Percentiles rank a stretch among this genome's conserved stretches.
Conservation (phyloP, 2,888 invertebrate genomes). For the Ichneumon xanthorius region DNA sequence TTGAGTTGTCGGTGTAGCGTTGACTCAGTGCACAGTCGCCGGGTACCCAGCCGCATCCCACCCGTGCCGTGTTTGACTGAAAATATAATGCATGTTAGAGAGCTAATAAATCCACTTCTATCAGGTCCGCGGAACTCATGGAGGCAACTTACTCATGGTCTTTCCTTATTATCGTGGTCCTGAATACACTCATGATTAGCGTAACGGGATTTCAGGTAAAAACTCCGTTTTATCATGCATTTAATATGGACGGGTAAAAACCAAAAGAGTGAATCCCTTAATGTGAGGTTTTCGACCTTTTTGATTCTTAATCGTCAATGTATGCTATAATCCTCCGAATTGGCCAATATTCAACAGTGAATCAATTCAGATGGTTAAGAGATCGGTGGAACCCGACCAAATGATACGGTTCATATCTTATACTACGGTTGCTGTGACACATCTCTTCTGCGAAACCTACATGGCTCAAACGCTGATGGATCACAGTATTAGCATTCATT, state of each 20-base stretch:
- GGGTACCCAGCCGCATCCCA: neutral
- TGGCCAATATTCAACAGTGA: neutral
- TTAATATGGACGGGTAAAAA: too few relatives aligned
- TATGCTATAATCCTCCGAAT: too few relatives aligned
- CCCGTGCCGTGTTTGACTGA: neutral
- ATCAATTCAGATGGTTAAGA: neutral
- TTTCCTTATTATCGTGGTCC: neutral
- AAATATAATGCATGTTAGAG: neutral
- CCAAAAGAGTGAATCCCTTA: too few relatives aligned
- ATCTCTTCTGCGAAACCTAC: neutral
- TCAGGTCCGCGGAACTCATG: neutral
- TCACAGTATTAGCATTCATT: slow-evolving; percentile 2
- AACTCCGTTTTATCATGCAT: neutral
- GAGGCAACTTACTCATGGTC: slow-evolving; percentile 2
- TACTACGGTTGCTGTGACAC: neutral
- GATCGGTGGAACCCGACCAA: neutral
- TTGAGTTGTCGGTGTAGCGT: too few relatives aligned
- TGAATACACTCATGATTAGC: neutral
- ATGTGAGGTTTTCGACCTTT: too few relatives aligned
- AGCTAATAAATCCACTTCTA: neutral
- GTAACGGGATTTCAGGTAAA: neutral
- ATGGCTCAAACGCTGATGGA: neutral
- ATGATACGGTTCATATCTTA: neutral
- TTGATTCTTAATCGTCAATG: too few relatives aligned
- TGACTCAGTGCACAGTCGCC: neutral